Base-by-base conservation (phyloP, 2,113 vertebrate genomes). In the Anarrhichthys ocellatus region DNA sequence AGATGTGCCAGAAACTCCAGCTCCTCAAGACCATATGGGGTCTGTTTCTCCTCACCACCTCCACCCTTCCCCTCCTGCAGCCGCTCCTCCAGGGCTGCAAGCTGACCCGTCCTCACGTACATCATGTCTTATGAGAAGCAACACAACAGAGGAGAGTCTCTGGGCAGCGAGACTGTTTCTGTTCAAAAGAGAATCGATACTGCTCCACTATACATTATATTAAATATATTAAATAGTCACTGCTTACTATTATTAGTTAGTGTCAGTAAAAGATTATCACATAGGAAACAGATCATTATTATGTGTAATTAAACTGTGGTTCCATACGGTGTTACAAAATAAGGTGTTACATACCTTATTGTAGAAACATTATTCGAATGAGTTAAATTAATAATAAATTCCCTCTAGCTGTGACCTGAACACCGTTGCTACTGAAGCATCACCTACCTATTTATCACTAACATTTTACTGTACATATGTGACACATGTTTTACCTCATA, bases 11-110 rank as follows among this genome's bases (percentile, higher is more conserved):
- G 75, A 54, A 76, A 82, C 77, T 77, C 74, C 63, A 67, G 83
- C 70, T 88, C 80, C 82, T 92, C 59, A 18, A 83, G 50, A 91
- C 84, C 92, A 93, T 90, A 92, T 88, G 88, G 90, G 91, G 85
- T 88, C 78, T 70, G 56, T 54, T 70, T 58, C 85, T 78, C 20
- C 67, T 66, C 69, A 17, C 17, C 74, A 65, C 29, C 36, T 68
- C 20, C 52, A 11, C 32, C 50, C 20, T 40, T 9, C 22, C 18
- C 56, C 56, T 48, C n/a, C 65, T 61, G 46, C 82, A 48, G 64
- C 52, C 29, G 56, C 58, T 71, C 63, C 76, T 87, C 73, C 61
- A 59, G 29, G 82, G 27, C 73, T 58, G 61, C 73, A 63, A 64
- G 86, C 76, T 80, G 69, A 85, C 80, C 85, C 73, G 27, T 44